phyloP scores from a whole-genome alignment of 2,113 vertebrate genomes.

The Urocitellus parryii region DNA sequence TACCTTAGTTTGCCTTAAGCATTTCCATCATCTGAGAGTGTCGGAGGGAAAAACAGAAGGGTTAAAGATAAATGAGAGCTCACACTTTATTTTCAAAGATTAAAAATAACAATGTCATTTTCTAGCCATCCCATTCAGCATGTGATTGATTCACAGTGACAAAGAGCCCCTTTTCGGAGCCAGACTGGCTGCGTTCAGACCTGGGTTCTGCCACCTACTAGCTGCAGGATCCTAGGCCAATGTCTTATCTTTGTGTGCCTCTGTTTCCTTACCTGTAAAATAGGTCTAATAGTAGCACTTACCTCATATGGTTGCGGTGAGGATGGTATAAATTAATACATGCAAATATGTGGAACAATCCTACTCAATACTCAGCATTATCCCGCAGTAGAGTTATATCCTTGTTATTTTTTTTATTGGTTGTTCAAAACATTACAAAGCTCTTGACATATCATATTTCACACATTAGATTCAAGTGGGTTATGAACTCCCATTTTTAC shows the following conservation, averaged over 20 bases:
- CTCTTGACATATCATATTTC: no score
- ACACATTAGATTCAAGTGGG: no score
- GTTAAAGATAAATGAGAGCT: conserved; percentile 84
- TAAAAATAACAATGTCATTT: conserved; percentile 65
- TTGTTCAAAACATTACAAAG: no score
- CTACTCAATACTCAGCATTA: background rate
- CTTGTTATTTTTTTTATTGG: background rate
- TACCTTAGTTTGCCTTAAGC: conserved; percentile 91
- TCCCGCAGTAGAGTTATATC: background rate
- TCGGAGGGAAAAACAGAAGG: conserved; percentile 89
- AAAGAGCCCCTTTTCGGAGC: background rate
- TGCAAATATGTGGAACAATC: background rate
- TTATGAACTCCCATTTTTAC: no score
- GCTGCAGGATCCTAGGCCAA: background rate
- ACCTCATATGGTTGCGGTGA: conserved; percentile 14
- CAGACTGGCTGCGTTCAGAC: background rate
- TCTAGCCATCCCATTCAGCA: background rate
- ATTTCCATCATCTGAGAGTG: conserved; percentile 92
- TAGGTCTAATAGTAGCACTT: conserved; percentile 44
- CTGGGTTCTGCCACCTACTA: background rate
- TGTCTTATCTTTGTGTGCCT: background rate
- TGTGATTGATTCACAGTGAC: fast-evolving
- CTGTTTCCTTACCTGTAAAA: conserved; percentile 20
- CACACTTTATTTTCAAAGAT: conserved; percentile 44
- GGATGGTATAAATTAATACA: background rate